These are phyloP conservation scores for Leptura quadrifasciata DNA, from an alignment of 2,888 invertebrate genomes.

Conservation along the genomic window DNA sequence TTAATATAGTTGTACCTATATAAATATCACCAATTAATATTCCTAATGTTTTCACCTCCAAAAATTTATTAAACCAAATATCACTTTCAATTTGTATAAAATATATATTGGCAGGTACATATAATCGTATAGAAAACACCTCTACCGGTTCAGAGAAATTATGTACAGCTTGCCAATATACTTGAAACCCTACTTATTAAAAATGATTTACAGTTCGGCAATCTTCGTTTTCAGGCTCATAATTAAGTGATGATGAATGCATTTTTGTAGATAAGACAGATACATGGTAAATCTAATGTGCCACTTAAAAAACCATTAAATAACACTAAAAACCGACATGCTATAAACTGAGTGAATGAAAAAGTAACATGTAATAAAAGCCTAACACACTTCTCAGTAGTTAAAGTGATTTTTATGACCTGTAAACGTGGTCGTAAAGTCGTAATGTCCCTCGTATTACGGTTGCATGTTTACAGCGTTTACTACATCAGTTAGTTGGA, in stretches of 20 bases:
- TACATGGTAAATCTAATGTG: conserved; percentile 39
- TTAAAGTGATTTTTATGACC: conserved; percentile 75
- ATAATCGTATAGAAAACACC: not conserved
- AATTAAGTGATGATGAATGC: conserved; percentile 37
- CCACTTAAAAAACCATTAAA: conserved; percentile 72
- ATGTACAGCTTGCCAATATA: conserved; percentile 9
- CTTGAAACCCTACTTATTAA: conserved; percentile 11
- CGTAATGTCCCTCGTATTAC: conserved; percentile 74
- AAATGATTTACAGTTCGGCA: conserved; percentile 9
- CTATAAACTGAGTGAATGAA: conserved; percentile 70
- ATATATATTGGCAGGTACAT: not conserved
- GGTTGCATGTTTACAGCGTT: conserved; percentile 73
- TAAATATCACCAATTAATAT: not conserved
- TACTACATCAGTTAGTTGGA: conserved; percentile 69
- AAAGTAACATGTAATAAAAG: conserved; percentile 73
- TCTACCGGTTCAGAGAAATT: not conserved
- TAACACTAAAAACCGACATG: conserved; percentile 68
- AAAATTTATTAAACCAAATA: not conserved
- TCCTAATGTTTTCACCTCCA: not conserved
- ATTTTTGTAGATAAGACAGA: conserved; percentile 37
- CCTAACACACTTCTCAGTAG: conserved; percentile 73
- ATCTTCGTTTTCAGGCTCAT: conserved; percentile 18
- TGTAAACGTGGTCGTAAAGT: conserved; percentile 74
- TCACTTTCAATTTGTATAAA: not conserved
- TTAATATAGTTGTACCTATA: too few relatives aligned